A percentile compares a stretch with the other conserved stretches of the same genome.
These are phyloP conservation scores for Napeogenes inachia DNA, from an alignment of 2,888 invertebrate genomes.

Conservation along the genomic window DNA sequence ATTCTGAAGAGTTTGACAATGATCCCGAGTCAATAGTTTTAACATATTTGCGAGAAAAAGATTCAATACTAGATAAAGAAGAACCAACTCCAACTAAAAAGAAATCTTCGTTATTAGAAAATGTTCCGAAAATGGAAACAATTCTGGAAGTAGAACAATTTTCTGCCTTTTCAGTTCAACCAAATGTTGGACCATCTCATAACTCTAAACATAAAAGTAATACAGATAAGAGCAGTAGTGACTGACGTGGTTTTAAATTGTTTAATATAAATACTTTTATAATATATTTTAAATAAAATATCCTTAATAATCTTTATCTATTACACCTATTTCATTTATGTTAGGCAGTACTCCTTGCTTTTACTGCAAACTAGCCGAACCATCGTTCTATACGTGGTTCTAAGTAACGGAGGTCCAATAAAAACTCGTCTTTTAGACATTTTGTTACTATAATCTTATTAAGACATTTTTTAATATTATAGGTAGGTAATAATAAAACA, in stretches of 20 bases:
- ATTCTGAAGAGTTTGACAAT: constrained; percentile 38
- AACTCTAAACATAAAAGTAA: constrained; percentile 4
- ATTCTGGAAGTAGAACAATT: constrained; percentile 50
- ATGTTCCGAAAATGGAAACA: constrained; percentile 56
- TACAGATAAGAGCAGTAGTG: constrained; percentile 2
- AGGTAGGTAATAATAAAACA: too few relatives aligned
- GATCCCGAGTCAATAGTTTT: constrained; percentile 46
- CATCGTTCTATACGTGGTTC: too few relatives aligned
- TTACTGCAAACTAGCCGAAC: too few relatives aligned
- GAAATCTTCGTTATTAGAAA: constrained; percentile 47
- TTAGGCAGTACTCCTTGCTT: too few relatives aligned
- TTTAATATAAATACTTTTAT: not conserved
- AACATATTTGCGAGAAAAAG: constrained; percentile 49
- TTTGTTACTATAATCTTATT: too few relatives aligned
- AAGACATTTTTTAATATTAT: too few relatives aligned
- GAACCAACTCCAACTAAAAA: constrained; percentile 43
- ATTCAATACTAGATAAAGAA: constrained; percentile 37
- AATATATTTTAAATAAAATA: constrained; percentile 4
- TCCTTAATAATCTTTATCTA: constrained; percentile 19
- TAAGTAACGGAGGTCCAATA: too few relatives aligned
- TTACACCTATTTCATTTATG: not conserved
- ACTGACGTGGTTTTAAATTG: not conserved
- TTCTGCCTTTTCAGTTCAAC: constrained; percentile 26
- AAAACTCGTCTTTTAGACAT: too few relatives aligned
- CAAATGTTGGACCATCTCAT: constrained; percentile 9